These are phyloP conservation scores for Poecilobothrus nobilitatus DNA, from an alignment of 2,888 invertebrate genomes.

Conservation along the genomic window DNA sequence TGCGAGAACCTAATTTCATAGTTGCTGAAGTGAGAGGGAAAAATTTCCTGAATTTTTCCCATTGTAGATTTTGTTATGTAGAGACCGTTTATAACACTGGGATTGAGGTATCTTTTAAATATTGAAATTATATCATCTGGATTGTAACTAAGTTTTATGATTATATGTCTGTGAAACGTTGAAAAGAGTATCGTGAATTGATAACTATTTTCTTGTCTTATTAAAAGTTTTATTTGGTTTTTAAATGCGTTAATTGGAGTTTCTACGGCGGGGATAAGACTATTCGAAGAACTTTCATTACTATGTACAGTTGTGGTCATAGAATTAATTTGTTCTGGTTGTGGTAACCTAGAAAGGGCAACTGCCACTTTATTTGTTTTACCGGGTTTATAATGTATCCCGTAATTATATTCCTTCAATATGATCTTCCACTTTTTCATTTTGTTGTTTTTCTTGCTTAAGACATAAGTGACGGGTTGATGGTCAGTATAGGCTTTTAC, in stretches of 20 bases:
- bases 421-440: slow-evolving; percentile 19
- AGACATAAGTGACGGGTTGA: slow-evolving; percentile 19
- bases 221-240: too few species aligned
- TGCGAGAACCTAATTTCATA: slow-evolving; percentile 13
- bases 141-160: neutral
- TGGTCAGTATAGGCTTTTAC: slow-evolving; percentile 21
- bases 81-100: slow-evolving; percentile 2
- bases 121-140: too few species aligned
- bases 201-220: too few species aligned
- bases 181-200: neutral
- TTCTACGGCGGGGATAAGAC: slow-evolving; percentile 17
- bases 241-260: slow-evolving; percentile 15
- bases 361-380: too few species aligned
- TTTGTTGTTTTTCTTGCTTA: slow-evolving; percentile 20
- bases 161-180: neutral
- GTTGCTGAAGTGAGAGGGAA: neutral
- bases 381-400: too few species aligned
- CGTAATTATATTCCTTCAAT: slow-evolving; percentile 16
- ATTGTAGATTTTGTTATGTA: slow-evolving; percentile 11
- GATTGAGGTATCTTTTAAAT: neutral
- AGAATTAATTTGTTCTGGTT: too few species aligned
- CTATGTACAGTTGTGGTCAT: slow-evolving; percentile 14
- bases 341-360: too few species aligned
- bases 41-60: slow-evolving; percentile 14
- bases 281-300: slow-evolving; percentile 15